Evolutionary conservation across 2,888 invertebrate genomes (phyloP), one percentile per base, ranked within the genome.

Genomic region (Tyria jacobaeae): DNA sequence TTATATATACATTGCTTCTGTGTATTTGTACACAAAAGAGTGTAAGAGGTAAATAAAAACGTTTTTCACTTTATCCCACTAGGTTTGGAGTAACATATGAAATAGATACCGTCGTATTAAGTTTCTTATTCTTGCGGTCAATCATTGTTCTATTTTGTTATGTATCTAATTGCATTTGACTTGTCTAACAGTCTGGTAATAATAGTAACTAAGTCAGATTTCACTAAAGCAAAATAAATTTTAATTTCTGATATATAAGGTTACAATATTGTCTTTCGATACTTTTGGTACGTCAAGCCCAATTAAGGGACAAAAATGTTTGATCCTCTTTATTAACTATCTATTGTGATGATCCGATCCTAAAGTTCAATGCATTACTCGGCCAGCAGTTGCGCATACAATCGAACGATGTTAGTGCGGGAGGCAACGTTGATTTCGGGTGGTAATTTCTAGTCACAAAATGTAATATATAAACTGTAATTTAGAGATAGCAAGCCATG

Each of bases 181-280:
- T 21, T 17, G 41, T 15, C 6, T 57, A 31, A 44, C 41, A 55
- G 9, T 14, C 25, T 57, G 47, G 14, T 24, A 57, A 10, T 35
- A 25, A 31, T 27, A 48, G 31, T 35, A 53, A 63, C 62, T n/a
- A n/a, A n/a, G n/a, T 71, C 57, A 64, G 60, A 60, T 75, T 52
- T 64, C 60, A 62, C n/a, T 17, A 17, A 44, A 27, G 10, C 50
- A 57, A 44, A 66, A 62, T 57, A 54, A 34, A 53, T 67, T 62
- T 21, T 35, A 53, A 67, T 74, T 64, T 62, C 60, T 54, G 60
- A 54, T 57, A 57, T 64, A 69, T 74, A 62, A 66, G 48, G 55
- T 71, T 58, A 37, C 67, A 41, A 17, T 41, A 41, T 41, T 17
- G 7, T n/a, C 41, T 9, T 41, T 2, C 1, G 17, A 41, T 41